Percentiles rank a stretch among this genome's conserved stretches.
Conservation (phyloP, 2,113 vertebrate genomes). For the Xenus cinereus region DNA sequence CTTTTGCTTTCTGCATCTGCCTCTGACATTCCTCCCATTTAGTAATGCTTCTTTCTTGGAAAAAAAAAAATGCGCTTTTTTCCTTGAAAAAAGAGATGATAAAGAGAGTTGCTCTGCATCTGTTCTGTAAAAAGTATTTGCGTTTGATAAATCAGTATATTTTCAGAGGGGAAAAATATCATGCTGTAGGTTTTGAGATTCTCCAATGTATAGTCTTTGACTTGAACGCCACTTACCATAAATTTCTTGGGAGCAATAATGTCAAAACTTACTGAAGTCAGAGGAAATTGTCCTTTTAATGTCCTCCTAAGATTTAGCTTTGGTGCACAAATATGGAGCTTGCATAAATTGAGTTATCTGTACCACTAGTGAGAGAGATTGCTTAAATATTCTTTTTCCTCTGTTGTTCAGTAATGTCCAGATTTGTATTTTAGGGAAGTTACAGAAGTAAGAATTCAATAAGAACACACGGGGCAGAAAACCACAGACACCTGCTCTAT, state of each 20-base stretch:
- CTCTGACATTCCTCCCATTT: neutral
- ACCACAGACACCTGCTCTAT: constrained; percentile 90
- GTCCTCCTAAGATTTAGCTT: neutral
- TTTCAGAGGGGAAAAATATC: neutral
- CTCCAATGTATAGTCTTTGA: neutral
- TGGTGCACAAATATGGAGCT: neutral
- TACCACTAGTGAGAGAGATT: neutral
- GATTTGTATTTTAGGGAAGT: constrained; percentile 81
- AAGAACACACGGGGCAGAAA: constrained; percentile 88
- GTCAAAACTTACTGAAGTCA: neutral
- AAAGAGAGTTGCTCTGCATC: neutral
- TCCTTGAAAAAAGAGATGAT: neutral
- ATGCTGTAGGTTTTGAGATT: neutral
- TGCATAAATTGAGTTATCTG: neutral
- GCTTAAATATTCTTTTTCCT: neutral
- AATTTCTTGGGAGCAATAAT: neutral
- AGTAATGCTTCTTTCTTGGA: neutral
- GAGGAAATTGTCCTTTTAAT: neutral
- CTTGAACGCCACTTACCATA: neutral
- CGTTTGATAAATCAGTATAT: neutral
- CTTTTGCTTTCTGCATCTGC: neutral
- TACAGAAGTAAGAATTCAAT: constrained; percentile 93
- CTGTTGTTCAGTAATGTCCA: neutral
- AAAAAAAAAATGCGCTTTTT: neutral
- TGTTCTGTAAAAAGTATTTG: neutral